Evolutionary conservation across 1,140 invertebrate genomes (phyloP).

Genomic region (Brevipalpus yothersi): DNA sequence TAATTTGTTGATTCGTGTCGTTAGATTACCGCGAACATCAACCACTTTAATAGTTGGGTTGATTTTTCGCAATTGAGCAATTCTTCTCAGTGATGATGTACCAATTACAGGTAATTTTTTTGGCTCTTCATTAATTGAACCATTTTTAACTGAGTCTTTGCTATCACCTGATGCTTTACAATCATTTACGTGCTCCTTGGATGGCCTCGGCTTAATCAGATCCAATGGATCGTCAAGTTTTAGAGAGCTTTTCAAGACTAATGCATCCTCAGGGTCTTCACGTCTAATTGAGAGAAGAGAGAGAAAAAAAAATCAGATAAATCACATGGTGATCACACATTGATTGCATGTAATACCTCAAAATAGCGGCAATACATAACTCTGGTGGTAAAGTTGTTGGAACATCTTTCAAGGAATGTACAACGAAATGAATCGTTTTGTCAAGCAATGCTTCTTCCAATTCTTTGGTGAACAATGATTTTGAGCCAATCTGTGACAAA

Average conservation of each 20-base stretch:
- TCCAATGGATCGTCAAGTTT: neutral
- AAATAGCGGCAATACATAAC: conserved; percentile 66
- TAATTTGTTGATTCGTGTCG: conserved; percentile 46
- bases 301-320: neutral
- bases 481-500: conserved; percentile 81
- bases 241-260: conserved; percentile 27
- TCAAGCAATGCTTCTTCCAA: conserved; percentile 58
- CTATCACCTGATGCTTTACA: neutral
- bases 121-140: neutral
- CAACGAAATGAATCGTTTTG: conserved; percentile 67
- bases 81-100: conserved; percentile 69
- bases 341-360: conserved; percentile 25
- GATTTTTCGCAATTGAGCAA: conserved; percentile 52
- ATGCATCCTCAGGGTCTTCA: conserved; percentile 73
- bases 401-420: conserved; percentile 89
- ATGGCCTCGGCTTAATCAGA: neutral
- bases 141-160: too few relatives aligned
- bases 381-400: conserved; percentile 65
- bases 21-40: conserved; percentile 25
- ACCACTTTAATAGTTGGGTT: conserved; percentile 30
- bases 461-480: conserved; percentile 84
- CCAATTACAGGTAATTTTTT: conserved; percentile 26
- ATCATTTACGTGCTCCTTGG: neutral
- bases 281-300: conserved; percentile 27
- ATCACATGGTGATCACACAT: neutral